Percentiles rank a stretch among this genome's conserved stretches.
Conservation (phyloP, 1,140 invertebrate species). For the Lepidurus arcticus region DNA sequence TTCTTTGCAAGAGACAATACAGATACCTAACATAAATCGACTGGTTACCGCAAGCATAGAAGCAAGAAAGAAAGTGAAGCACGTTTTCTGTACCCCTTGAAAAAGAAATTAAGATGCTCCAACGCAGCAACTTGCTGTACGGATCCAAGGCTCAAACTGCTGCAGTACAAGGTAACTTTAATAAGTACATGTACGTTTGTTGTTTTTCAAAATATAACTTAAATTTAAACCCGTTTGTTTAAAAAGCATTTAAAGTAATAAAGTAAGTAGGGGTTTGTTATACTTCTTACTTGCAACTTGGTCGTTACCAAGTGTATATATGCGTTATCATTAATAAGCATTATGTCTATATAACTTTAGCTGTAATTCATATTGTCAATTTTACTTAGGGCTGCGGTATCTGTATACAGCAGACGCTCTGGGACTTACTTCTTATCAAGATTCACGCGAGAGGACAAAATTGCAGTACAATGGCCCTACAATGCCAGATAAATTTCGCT, state of each 20-base stretch:
- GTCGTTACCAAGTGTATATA: background rate
- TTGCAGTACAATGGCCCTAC: slow-evolving; percentile 50
- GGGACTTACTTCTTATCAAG: slow-evolving; percentile 55
- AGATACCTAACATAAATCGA: background rate
- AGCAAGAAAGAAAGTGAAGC: background rate
- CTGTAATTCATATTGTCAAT: background rate
- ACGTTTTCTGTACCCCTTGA: background rate
- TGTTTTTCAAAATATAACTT: too few relatives aligned
- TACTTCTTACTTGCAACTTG: background rate
- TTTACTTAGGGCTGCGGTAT: slow-evolving; percentile 40
- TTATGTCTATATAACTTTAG: background rate
- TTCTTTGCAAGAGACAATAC: too few relatives aligned
- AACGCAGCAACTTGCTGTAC: background rate
- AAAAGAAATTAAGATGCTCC: background rate
- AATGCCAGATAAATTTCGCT: slow-evolving; percentile 56
- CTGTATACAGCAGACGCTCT: slow-evolving; percentile 53
- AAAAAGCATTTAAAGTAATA: too few relatives aligned
- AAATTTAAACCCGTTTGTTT: too few relatives aligned
- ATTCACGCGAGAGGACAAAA: slow-evolving; percentile 48
- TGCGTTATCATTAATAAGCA: background rate
- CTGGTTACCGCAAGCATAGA: background rate
- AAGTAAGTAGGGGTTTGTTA: too few relatives aligned
- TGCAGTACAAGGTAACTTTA: background rate
- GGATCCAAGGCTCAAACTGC: background rate
- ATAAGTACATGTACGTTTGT: too few relatives aligned